Base-by-base conservation (phyloP, 2,113 vertebrate species). In the Bothrops jararaca region DNA sequence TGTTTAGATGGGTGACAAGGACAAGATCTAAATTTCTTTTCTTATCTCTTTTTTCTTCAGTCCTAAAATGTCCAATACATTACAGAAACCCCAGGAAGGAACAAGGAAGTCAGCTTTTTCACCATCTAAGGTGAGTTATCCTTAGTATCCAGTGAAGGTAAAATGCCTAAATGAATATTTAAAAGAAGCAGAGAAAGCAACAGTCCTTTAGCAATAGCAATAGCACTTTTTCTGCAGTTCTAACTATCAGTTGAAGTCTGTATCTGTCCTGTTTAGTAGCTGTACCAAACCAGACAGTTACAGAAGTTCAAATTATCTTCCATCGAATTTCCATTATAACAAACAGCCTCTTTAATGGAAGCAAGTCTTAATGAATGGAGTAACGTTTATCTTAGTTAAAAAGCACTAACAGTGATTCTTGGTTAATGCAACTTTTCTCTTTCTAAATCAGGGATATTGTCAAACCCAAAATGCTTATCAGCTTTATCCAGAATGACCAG, bases 111-210 rank as follows among this genome's bases (percentile, higher is more conserved):
- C 95, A 90, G 1, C 95, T 86, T 20, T 93, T 29, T 96, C 96
- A 23, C 94, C 96, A 91, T 80, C 58, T 88, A 98, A 97, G 98
- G 98, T 98, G 97, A 29, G 96, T 3, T 60, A 24, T 23, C 90
- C 0, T 5, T 54, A n/a, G 39, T 45, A 45, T 23, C 64, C 39
- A 57, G 29, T 12, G n/a, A 42, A 57, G 89, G 10, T 89, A 11
- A 48, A 23, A 5, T 18, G 12, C 24, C 20, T 39, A 23, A 88
- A 64, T 88, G 60, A 29, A 69, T 23, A 18, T 89, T 92, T 54
- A 45, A 29, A 39, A 53, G 91, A 50, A 48, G 29, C 88, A 4
- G 85, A 91, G 86, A 42, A 94, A 92, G 24, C 74, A 85, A n/a
- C 87, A 1, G 13, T 24, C 52, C 34, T 56, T 9, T 45, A 50